A percentile compares a stretch with the other conserved stretches of the same genome.
phyloP scores from a whole-genome alignment of 2,797 vertebrate genomes.

The Furcifer pardalis region DNA sequence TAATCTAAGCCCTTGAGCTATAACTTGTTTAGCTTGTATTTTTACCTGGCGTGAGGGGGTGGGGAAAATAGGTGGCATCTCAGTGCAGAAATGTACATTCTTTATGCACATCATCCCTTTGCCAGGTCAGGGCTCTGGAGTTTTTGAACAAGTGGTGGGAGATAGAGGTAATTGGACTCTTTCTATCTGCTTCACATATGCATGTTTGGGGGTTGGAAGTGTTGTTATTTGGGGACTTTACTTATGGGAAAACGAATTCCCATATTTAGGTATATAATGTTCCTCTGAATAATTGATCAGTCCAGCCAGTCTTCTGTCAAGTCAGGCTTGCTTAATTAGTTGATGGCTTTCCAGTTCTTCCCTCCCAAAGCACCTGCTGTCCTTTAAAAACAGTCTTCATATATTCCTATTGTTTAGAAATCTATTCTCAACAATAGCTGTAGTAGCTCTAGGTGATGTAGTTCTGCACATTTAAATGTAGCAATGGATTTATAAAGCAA shows the following conservation, averaged over 20 bases:
- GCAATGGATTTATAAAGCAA: neutral
- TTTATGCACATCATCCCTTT: neutral
- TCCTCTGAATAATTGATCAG: conserved; percentile 97
- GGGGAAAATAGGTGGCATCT: neutral
- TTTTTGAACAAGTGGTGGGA: neutral
- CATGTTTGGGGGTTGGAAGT: conserved; percentile 44
- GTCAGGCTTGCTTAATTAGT: conserved; percentile 91
- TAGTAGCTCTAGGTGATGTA: neutral
- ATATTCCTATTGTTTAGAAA: conserved; percentile 61
- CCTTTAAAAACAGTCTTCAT: conserved; percentile 67
- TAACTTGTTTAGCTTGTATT: too few species aligned
- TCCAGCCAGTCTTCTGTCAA: conserved; percentile 83
- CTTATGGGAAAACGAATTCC: conserved; percentile 85
- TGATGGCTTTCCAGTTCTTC: conserved; percentile 87
- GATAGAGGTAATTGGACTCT: neutral
- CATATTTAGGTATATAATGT: conserved; percentile 87
- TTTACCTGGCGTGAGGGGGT: too few species aligned
- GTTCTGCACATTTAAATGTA: neutral
- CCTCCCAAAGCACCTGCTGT: conserved; percentile 76
- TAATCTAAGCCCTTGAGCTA: too few species aligned
- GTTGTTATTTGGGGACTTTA: conserved; percentile 68
- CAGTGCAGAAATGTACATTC: conserved; percentile 1
- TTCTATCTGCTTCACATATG: conserved; percentile 45
- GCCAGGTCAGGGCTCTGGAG: neutral
- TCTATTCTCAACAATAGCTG: conserved; percentile 65